These are phyloP conservation scores for Troides aeacus DNA, from an alignment of 2,888 invertebrate species.

Conservation along the genomic window DNA sequence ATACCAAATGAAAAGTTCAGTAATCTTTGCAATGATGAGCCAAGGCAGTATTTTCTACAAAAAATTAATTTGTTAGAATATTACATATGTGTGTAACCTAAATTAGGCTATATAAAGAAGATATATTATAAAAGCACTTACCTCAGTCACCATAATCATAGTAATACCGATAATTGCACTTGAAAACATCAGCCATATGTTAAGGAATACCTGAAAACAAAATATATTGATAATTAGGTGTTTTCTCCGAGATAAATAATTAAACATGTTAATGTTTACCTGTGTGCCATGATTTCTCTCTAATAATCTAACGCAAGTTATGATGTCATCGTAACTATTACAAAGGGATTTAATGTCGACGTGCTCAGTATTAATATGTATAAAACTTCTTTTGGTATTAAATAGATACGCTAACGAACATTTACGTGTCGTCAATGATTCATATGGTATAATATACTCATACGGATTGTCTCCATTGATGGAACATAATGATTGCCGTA, in stretches of 20 bases:
- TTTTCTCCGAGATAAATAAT: neutral
- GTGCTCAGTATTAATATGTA: constrained; percentile 30
- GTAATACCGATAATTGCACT: constrained; percentile 53
- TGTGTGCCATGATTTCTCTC: constrained; percentile 51
- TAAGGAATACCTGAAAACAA: constrained; percentile 45
- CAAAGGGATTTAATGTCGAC: constrained; percentile 45
- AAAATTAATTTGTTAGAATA: too few relatives aligned
- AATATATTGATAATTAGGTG: neutral
- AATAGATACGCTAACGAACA: constrained; percentile 38
- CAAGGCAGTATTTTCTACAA: constrained; percentile 40
- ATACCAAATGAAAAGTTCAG: constrained; percentile 51
- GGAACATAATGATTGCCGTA: constrained; percentile 34
- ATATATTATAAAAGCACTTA: neutral
- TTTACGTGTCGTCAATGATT: constrained; percentile 15
- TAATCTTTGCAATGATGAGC: constrained; percentile 43
- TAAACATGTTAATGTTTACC: constrained; percentile 35
- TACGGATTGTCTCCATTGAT: constrained; percentile 26
- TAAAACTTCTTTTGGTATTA: constrained; percentile 38
- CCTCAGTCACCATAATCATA: constrained; percentile 38
- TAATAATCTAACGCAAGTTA: constrained; percentile 48
- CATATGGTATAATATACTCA: constrained; percentile 21
- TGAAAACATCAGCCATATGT: constrained; percentile 58
- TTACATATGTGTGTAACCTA: too few relatives aligned
- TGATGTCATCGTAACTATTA: constrained; percentile 52
- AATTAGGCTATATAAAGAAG: too few relatives aligned